phyloP scores from a whole-genome alignment of 2,888 invertebrate species.

The Lagria hirta region DNA sequence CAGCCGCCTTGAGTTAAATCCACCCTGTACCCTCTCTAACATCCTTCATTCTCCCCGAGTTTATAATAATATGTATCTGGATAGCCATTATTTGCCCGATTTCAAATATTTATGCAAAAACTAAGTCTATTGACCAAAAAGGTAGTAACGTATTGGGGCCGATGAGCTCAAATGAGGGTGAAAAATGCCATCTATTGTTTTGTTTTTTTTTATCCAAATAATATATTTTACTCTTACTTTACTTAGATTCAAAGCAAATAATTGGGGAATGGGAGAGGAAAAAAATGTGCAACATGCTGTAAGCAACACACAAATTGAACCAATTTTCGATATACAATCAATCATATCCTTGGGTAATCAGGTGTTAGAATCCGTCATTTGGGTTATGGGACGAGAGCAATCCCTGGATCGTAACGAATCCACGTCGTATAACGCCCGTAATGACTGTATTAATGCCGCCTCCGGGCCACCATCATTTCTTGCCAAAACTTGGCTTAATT shows the following conservation, averaged over 20 bases:
- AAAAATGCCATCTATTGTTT: neutral
- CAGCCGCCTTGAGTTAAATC: conserved; percentile 32
- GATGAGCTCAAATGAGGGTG: neutral
- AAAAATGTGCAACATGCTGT: too few species aligned
- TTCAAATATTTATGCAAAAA: too few species aligned
- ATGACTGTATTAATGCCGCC: conserved; percentile 46
- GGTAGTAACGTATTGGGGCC: too few species aligned
- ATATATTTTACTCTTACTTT: too few species aligned
- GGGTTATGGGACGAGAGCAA: conserved; percentile 38
- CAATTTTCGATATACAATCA: conserved; percentile 48
- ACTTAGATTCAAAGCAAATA: too few species aligned
- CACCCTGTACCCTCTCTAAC: conserved; percentile 30
- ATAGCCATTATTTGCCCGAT: conserved; percentile 20
- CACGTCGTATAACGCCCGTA: conserved; percentile 44
- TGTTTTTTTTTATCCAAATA: too few species aligned
- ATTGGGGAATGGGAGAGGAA: too few species aligned
- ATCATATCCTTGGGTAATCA: conserved; percentile 49
- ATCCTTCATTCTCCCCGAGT: conserved; percentile 23
- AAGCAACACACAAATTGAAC: conserved; percentile 45
- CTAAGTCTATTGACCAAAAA: too few species aligned
- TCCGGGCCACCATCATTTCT: conserved; percentile 51
- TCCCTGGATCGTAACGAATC: conserved; percentile 30
- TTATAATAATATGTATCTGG: conserved; percentile 30
- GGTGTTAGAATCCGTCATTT: conserved; percentile 47
- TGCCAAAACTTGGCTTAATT: conserved; percentile 53